Evolutionary conservation across 2,888 invertebrate genomes (phyloP), one percentile per base, ranked within the genome.

Genomic region (Drosophila percnosoma): DNA sequence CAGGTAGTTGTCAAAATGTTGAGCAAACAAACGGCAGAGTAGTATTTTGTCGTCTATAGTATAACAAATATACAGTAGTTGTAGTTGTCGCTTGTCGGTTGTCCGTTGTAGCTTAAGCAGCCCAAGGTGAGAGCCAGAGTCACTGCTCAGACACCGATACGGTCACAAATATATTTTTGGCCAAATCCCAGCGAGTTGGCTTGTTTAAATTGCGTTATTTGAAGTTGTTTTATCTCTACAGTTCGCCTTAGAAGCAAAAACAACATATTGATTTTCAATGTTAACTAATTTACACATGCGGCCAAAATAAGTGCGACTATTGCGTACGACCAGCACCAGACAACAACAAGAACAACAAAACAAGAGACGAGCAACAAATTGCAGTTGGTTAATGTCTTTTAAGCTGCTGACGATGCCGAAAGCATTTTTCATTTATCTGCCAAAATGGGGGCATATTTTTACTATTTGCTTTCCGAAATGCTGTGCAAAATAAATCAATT

Each of bases 221-320:
- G 40, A 33, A 42, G 31, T 48, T 10, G 5, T 53, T 58, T 52
- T 68, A 49, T n/a, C 51, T 42, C 13, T 18, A 10, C 36, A 33
- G 48, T 49, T 58, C 42, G 53, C 69, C 54, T 73, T 69, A 71
- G 65, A 76, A 75, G 77, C 59, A 64, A 71, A 61, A 51, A 58
- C 70, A 60, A 60, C 64, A 48, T 53, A 36, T 72, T 78, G 76
- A 66, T 62, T 74, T 81, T 87, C 83, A 87, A 87, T 87, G 88
- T 85, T 78, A 73, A 68, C 29, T 83, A 85, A 87, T 87, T 89
- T 85, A 79, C 90, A 89, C 83, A 68, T 75, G 38, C 59, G 69
- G 45, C 57, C 40, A 33, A 55, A 83, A 62, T 42, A 75, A 72
- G 61, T 63, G 67, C 64, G 68, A 68, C 71, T 61, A 70, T 61